These are phyloP conservation scores for Drosophila yooni DNA, from an alignment of 2,888 invertebrate genomes.

Conservation along the genomic window DNA sequence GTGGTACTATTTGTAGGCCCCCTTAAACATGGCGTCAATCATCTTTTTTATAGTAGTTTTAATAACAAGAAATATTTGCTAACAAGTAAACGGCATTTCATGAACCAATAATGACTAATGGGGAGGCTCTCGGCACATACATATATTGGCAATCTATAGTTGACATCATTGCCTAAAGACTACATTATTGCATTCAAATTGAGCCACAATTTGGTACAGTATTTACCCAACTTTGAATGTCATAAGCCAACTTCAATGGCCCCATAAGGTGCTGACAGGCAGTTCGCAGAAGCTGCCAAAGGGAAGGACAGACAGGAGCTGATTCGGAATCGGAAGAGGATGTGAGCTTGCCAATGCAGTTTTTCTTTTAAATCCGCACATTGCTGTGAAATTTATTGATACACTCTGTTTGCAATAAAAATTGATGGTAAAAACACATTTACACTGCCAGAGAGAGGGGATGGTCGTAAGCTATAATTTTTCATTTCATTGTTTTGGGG, in stretches of 20 bases:
- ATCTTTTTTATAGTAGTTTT: not conserved
- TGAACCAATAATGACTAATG: constrained; percentile 29
- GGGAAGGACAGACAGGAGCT: not conserved
- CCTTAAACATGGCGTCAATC: not conserved
- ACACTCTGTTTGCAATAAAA: constrained; percentile 78
- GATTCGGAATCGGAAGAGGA: not conserved
- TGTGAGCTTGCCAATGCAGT: constrained; percentile 51
- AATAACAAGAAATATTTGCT: not conserved
- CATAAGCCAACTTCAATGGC: constrained; percentile 60
- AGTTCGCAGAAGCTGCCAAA: not conserved
- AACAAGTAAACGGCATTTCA: not conserved
- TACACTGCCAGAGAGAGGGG: constrained; percentile 35
- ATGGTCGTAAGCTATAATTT: constrained; percentile 67
- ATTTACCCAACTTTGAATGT: constrained; percentile 50
- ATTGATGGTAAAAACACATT: constrained; percentile 79
- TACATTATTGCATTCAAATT: constrained; percentile 34
- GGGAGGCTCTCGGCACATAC: constrained; percentile 6
- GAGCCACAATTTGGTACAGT: constrained; percentile 29
- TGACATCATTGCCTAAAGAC: constrained; percentile 12
- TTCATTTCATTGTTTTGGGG: constrained; percentile 78
- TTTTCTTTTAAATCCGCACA: constrained; percentile 60
- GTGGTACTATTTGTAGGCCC: not conserved
- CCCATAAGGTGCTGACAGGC: constrained; percentile 44
- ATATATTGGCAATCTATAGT: constrained; percentile 24
- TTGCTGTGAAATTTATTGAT: constrained; percentile 78